A percentile compares a stretch with the other conserved stretches of the same genome.
Conservation (phyloP, 2,888 invertebrate species). For the Ptycholaimellus sp. region DNA sequence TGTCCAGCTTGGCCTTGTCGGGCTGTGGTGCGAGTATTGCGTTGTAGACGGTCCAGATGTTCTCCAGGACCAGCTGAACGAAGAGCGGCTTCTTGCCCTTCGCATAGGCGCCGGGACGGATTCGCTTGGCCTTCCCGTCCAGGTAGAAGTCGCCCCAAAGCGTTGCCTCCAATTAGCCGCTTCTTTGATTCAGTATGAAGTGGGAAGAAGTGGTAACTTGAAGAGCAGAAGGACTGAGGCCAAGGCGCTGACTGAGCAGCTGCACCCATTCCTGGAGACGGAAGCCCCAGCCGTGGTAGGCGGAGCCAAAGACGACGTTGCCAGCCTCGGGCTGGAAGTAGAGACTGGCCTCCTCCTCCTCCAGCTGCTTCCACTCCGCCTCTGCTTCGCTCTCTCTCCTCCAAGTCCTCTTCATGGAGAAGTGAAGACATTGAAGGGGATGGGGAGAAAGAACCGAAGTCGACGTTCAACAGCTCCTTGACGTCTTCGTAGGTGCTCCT, state of each 20-base stretch:
- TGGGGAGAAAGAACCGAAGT: too few relatives aligned
- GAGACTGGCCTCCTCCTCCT: constrained; percentile 29
- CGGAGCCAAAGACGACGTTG: constrained; percentile 81
- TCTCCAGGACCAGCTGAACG: constrained; percentile 67
- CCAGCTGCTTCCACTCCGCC: too few relatives aligned
- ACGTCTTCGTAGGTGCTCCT: too few relatives aligned
- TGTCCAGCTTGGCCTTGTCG: constrained; percentile 28
- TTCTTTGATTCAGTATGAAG: too few relatives aligned
- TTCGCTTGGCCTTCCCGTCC: constrained; percentile 54
- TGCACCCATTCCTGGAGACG: constrained; percentile 49
- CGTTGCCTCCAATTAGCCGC: constrained; percentile 44
- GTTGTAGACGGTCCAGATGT: constrained; percentile 68
- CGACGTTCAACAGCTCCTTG: too few relatives aligned
- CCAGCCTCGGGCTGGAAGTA: constrained; percentile 61
- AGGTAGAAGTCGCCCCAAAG: constrained; percentile 85
- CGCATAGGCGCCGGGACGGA: constrained; percentile 59
- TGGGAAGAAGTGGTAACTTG: too few relatives aligned
- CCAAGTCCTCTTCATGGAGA: too few relatives aligned
- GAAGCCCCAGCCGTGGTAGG: constrained; percentile 75
- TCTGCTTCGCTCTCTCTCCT: too few relatives aligned
- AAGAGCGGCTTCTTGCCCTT: constrained; percentile 77
- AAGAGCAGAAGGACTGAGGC: too few relatives aligned
- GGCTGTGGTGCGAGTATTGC: constrained; percentile 48
- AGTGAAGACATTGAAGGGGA: too few relatives aligned
- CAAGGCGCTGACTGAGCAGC: too few relatives aligned